Percentiles rank a stretch among this genome's conserved stretches.
These are phyloP conservation scores for Microcebus jonahi DNA, from an alignment of 2,113 vertebrate species.

Conservation along the genomic window DNA sequence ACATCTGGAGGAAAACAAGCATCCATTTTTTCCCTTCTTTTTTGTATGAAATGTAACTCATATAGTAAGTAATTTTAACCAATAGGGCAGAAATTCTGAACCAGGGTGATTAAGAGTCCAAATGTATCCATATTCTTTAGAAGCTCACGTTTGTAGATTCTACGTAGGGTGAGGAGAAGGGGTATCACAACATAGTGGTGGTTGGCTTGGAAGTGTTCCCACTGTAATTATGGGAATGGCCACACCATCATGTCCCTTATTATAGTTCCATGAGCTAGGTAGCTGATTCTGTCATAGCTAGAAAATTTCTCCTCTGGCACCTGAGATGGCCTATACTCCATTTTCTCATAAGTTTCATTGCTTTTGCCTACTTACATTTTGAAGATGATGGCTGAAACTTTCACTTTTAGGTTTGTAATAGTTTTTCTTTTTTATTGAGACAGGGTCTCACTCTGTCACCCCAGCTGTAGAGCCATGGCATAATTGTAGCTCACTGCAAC, in stretches of 20 bases:
- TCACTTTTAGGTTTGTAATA: background rate
- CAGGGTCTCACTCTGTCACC: no score
- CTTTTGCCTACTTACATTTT: background rate
- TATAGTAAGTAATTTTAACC: background rate
- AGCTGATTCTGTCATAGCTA: background rate
- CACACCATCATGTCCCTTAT: background rate
- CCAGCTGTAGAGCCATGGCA: no score
- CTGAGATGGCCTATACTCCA: background rate
- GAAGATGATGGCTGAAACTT: background rate
- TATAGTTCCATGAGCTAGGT: background rate
- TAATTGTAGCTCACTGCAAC: no score
- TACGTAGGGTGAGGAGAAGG: rapidly evolving
- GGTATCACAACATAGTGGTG: background rate
- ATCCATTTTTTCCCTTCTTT: background rate
- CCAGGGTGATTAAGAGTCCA: background rate
- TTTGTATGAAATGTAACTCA: background rate
- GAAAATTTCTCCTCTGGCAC: background rate
- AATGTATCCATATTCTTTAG: background rate
- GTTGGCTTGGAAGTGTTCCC: background rate
- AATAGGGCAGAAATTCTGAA: background rate
- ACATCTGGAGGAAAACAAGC: background rate
- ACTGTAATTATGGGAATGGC: background rate
- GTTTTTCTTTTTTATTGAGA: no score
- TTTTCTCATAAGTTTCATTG: background rate
- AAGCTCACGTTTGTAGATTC: background rate